Conservation (phyloP, 2,888 invertebrate species). For the Melieria crassipennis region DNA sequence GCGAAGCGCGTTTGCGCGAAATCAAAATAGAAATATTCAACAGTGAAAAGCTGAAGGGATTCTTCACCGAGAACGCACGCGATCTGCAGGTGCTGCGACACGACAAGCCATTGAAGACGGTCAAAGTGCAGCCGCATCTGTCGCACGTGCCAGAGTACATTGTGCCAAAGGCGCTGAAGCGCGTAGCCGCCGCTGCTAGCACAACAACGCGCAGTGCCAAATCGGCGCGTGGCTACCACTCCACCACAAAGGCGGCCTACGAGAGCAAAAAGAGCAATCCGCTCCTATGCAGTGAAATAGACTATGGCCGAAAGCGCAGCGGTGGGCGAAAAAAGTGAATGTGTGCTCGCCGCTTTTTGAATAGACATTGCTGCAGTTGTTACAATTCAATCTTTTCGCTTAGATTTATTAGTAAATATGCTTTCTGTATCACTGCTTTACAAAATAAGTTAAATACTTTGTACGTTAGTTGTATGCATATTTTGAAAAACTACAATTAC, state of each 20-base stretch:
- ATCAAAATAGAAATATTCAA: conserved; percentile 93
- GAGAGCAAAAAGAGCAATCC: conserved; percentile 61
- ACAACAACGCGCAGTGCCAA: conserved; percentile 37
- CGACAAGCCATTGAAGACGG: conserved; percentile 86
- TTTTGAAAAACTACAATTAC: background rate
- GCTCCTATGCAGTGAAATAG: conserved; percentile 60
- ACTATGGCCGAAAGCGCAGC: conserved; percentile 57
- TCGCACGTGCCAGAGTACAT: conserved; percentile 94
- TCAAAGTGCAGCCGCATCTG: conserved; percentile 84
- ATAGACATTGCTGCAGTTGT: background rate
- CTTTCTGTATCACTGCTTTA: conserved; percentile 25
- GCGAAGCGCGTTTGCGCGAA: conserved; percentile 94
- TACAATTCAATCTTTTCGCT: conserved; percentile 13
- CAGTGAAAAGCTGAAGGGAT: conserved; percentile 89
- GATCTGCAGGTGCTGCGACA: conserved; percentile 87
- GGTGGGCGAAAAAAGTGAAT: conserved; percentile 26
- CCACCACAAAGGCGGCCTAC: conserved; percentile 57
- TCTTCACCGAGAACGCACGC: conserved; percentile 91
- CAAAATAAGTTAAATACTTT: conserved; percentile 26
- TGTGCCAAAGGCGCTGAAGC: conserved; percentile 80
- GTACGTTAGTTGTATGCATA: conserved; percentile 26
- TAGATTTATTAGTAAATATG: conserved; percentile 12
- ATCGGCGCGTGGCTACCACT: conserved; percentile 45
- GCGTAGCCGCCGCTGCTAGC: conserved; percentile 65
- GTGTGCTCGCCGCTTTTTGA: background rate